Percentiles rank a stretch among this genome's conserved stretches.
These are phyloP conservation scores for Leptinotarsa texana DNA, from an alignment of 1,140 invertebrate species.

Conservation along the genomic window DNA sequence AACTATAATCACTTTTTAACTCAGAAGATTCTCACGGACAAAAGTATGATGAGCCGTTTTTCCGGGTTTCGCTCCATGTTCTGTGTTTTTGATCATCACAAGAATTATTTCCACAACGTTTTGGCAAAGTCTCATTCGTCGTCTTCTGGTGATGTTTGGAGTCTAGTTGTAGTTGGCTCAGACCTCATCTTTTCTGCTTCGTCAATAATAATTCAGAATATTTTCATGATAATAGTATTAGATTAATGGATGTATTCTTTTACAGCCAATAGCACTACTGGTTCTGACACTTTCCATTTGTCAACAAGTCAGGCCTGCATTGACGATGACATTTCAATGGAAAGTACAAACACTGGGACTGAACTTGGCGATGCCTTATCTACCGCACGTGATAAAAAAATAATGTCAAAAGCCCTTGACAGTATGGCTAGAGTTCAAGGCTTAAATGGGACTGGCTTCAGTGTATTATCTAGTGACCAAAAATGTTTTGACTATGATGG, in stretches of 20 bases:
- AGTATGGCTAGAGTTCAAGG: slow-evolving; percentile 67
- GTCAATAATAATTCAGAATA: too few relatives aligned
- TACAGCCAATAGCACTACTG: slow-evolving; percentile 37
- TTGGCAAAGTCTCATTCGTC: too few relatives aligned
- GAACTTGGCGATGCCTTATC: slow-evolving; percentile 63
- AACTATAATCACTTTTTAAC: too few relatives aligned
- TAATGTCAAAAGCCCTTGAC: slow-evolving; percentile 77
- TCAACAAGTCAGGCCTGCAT: slow-evolving; percentile 57
- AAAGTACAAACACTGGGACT: slow-evolving; percentile 61
- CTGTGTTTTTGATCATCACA: too few relatives aligned
- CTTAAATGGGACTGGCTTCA: slow-evolving; percentile 48
- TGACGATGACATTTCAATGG: slow-evolving; percentile 65
- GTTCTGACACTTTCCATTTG: slow-evolving; percentile 45
- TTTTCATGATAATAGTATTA: too few relatives aligned
- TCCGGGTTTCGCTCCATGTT: too few relatives aligned
- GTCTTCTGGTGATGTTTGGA: too few relatives aligned
- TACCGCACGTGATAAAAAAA: slow-evolving; percentile 67
- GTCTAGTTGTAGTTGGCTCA: too few relatives aligned
- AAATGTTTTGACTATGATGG: slow-evolving; percentile 58
- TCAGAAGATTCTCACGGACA: too few relatives aligned
- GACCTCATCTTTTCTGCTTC: too few relatives aligned
- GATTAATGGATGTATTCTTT: not conserved
- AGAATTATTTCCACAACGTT: too few relatives aligned
- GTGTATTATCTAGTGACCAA: slow-evolving; percentile 39
- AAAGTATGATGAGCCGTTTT: too few relatives aligned